Conservation (phyloP, 2,797 vertebrate genomes). For the Eidolon dupreanum region DNA sequence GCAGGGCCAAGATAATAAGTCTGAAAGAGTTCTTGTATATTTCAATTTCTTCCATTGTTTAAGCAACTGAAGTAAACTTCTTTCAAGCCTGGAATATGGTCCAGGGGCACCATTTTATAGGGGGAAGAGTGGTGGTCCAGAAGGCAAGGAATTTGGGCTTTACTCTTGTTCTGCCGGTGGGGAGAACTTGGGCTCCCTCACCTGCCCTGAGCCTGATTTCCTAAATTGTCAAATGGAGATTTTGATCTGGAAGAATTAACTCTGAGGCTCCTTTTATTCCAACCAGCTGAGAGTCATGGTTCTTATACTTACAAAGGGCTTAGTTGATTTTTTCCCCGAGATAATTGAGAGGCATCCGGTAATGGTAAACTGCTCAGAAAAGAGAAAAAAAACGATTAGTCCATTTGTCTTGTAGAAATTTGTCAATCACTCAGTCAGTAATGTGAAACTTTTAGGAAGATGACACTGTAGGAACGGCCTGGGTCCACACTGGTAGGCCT, state of each 20-base stretch:
- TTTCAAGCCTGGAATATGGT: background rate
- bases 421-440: background rate
- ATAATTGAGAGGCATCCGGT: conserved; percentile 53
- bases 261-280: background rate
- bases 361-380: conserved; percentile 63
- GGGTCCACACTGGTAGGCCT: background rate
- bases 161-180: background rate
- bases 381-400: background rate
- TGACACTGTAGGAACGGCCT: background rate
- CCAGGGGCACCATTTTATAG: background rate
- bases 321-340: conserved; percentile 47
- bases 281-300: background rate
- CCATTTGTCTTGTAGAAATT: background rate
- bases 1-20: background rate
- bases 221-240: background rate
- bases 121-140: background rate
- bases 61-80: background rate
- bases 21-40: background rate
- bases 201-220: background rate
- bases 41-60: background rate
- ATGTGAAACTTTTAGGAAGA: background rate
- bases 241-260: background rate
- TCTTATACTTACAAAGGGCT: conserved; percentile 64
- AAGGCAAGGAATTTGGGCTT: background rate
- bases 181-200: background rate